Evolutionary conservation across 2,113 vertebrate species (phyloP).

Genomic region (Heterocephalus glaber): DNA sequence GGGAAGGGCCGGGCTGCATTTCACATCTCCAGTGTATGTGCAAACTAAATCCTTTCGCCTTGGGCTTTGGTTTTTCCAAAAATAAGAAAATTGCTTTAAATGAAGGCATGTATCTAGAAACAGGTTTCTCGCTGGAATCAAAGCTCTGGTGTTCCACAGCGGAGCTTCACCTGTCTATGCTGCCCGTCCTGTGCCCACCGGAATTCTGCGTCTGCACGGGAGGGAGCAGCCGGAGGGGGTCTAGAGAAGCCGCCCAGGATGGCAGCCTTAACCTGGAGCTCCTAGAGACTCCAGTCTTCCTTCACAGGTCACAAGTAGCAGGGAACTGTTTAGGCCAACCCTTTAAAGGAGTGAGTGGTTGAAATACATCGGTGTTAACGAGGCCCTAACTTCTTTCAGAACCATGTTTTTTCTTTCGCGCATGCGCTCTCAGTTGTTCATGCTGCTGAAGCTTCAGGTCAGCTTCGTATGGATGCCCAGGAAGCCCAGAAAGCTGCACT

Average conservation of each 20-base stretch:
- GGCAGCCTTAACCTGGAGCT: neutral
- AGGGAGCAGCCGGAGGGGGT: neutral
- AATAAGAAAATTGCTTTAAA: neutral
- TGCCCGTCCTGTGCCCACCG: neutral
- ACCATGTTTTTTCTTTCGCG: neutral
- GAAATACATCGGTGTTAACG: neutral
- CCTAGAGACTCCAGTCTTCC: neutral
- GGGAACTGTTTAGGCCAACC: neutral
- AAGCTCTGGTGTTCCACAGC: neutral
- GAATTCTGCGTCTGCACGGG: neutral
- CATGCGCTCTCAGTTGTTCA: neutral
- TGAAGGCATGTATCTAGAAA: conserved; percentile 11
- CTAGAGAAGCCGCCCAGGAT: fast-evolving
- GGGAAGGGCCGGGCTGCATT: too few species aligned
- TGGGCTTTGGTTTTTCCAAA: neutral
- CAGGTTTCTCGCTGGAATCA: neutral
- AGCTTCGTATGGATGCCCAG: neutral
- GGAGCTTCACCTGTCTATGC: fast-evolving
- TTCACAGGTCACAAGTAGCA: neutral
- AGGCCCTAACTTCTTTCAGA: neutral
- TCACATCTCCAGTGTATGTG: fast-evolving
- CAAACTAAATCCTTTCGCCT: neutral
- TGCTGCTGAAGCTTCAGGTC: neutral
- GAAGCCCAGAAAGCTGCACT: neutral
- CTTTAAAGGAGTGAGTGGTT: neutral